Base-by-base conservation (phyloP, 2,113 vertebrate species). In the Electrona antarctica region DNA sequence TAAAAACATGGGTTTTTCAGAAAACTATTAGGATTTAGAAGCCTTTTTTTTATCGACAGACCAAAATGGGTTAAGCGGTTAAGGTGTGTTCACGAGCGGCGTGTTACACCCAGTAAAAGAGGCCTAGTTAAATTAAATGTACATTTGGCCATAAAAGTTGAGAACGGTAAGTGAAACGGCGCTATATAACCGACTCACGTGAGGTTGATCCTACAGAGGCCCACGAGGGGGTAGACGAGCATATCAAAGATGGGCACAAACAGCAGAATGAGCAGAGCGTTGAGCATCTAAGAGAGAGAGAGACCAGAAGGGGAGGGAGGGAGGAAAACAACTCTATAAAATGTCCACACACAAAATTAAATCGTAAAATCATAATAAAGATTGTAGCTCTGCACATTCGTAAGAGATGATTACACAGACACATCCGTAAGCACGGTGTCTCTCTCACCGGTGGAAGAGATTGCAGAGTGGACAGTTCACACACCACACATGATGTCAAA, bases 241-340 rank as follows among this genome's bases (percentile, higher is more conserved):
- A 98, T 88, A 86, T 99, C 98, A 90, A 99, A 99, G 83, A 98
- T 64, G 6, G 97, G 97, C 70, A 98, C 93, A 73, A 98, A 97
- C 79, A 97, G 41, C 74, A 99, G 95, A 84, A 99, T 98, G 90
- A 99, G 89, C 87, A 99, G 87, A 71, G 98, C 94, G 63, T 99
- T 99, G 89, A 99, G 82, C 83, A 97, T 95, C 98, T 99, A 90
- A 21, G 13, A 61, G 21, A 21, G 21, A 21, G 21, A 21, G 21
- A 21, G 21, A 21, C 21, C 1, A 79, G 56, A 57, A 71, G 45
- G 6, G 97, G 97, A 70, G 98, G 54, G 67, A 69, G 46, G 45
- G 28, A 52, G 62, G 21, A 49, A 49, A 63, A 71, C 3, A 12
- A 78, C 33, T 73, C 59, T 4, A 74, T 82, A 69, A 85, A 83